Base-by-base conservation (phyloP, 2,888 invertebrate genomes). In the Ichneumoninae sp. region DNA sequence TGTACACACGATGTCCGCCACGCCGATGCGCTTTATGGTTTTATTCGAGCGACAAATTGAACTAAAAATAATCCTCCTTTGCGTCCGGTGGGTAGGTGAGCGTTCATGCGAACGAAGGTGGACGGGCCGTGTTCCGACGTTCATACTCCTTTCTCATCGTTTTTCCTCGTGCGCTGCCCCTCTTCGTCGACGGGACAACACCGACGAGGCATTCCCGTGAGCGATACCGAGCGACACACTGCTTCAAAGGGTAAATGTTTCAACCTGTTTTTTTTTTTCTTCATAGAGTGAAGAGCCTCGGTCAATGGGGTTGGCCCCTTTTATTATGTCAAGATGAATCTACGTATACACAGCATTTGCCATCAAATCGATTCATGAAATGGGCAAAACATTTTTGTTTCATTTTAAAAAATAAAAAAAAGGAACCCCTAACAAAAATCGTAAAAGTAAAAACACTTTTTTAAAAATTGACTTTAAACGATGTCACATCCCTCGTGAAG, bases 31-130 rank as follows among this genome's bases (percentile, higher is more conserved):
- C 92, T 92, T 92, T 91, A 90, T 89, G 91, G 89, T 90, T 90
- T 89, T 91, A 90, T 90, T 91, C 90, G 90, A 91, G 91, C 92
- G 92, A 90, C 90, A 93, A 93, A 93, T 93, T 90, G 90, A 90
- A 91, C 92, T 93, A 93, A 93, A 93, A 93, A 93, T 92, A 92
- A 92, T 91, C 90, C 79, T 44, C 81, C 91, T 92, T 92, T 91
- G 91, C 92, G 84, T 72, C 65, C 85, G 88, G 78, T 88, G 88
- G 88, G 40, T 89, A 88, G 88, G 88, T 87, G 89, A 88, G 89
- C 90, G 90, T 90, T 91, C 92, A 91, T 90, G 91, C 90, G 89
- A 89, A 87, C 84, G 86, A 89, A 86, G 83, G 88, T 87, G 85
- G 80, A 78, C 80, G 66, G 52, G 75, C 50, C 13, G 30, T 52